Evolutionary conservation across 2,888 invertebrate genomes (phyloP), one percentile per base, ranked within the genome.

Genomic region (Monoplex corrugatus): DNA sequence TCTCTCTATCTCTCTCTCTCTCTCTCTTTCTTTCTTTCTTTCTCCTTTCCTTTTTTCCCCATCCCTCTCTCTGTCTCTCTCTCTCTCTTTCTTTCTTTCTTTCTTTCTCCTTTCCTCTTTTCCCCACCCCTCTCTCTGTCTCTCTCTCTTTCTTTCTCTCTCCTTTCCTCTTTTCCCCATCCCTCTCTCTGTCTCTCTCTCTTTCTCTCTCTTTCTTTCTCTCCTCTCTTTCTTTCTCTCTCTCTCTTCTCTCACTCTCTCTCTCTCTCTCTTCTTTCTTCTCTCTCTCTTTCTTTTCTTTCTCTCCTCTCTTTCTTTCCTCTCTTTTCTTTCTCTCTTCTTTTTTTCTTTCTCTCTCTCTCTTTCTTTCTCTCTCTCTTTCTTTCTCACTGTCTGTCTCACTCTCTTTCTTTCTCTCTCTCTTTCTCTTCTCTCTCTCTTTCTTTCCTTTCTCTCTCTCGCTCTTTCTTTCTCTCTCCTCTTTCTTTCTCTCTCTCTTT

Each of bases 1-100:
- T 35, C 84, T 57, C 35, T 35, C 19, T 38, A 32, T 84, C 45
- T 57, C 57, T 35, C 57, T 57, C 84, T 35, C 19, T 35, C 84
- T 57, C 57, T 40, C 8, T 80, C 43, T 80, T 23, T 43, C 23
- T 40, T 43, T 32, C 35, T 32, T 19, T 28, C 32, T 32, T 19
- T 72, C 5, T 72, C 72, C 35, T 35, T 32, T 13, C 32, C 32
- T 45, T 45, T 32, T 45, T 35, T 32, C 35, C 16, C 32, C 16
- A 3, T 80, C 80, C 40, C 43, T 80, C 35, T 78, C 78, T 32
- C 78, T 78, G 35, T 32, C 78, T 32, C 78, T 32, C 78, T 32
- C 19, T 78, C 78, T 78, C 19, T 78, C 40, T 80, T 19, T 80
- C 43, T 80, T 28, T 80, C 13, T 80, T 28, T 44, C 83, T 83